A percentile compares a stretch with the other conserved stretches of the same genome.
Conservation (phyloP, 2,888 invertebrate genomes). For the Acleris sparsana region DNA sequence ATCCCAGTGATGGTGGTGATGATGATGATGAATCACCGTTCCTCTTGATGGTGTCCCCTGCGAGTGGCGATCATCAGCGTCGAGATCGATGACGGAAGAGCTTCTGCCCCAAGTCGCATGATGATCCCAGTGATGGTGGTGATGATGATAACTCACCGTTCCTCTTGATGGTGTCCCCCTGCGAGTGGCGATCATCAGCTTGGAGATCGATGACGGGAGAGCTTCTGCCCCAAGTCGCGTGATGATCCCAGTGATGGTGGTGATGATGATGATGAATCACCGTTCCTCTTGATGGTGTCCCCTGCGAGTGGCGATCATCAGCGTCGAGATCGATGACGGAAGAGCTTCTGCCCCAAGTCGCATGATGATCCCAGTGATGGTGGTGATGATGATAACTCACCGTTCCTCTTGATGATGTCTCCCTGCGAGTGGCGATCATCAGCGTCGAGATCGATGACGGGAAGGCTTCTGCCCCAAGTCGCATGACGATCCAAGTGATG, state of each 20-base stretch:
- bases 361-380: not conserved
- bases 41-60: too few relatives aligned
- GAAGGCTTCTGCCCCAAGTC: conserved; percentile 45
- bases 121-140: too few relatives aligned
- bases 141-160: conserved; percentile 48
- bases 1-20: too few relatives aligned
- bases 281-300: conserved; percentile 64
- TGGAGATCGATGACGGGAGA: conserved; percentile 64
- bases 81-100: too few relatives aligned
- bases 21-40: too few relatives aligned
- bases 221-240: conserved; percentile 33
- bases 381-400: conserved; percentile 44
- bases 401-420: conserved; percentile 63
- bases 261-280: conserved; percentile 49
- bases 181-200: too few relatives aligned
- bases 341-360: conserved; percentile 43
- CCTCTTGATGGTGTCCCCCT: conserved; percentile 68
- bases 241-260: not conserved
- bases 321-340: conserved; percentile 63
- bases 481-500: not conserved
- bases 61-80: too few relatives aligned
- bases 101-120: too few relatives aligned
- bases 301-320: conserved; percentile 59
- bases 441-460: conserved; percentile 63
- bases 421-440: too few relatives aligned